Evolutionary conservation across 2,888 invertebrate genomes (phyloP).

Genomic region (Lithophane socia): DNA sequence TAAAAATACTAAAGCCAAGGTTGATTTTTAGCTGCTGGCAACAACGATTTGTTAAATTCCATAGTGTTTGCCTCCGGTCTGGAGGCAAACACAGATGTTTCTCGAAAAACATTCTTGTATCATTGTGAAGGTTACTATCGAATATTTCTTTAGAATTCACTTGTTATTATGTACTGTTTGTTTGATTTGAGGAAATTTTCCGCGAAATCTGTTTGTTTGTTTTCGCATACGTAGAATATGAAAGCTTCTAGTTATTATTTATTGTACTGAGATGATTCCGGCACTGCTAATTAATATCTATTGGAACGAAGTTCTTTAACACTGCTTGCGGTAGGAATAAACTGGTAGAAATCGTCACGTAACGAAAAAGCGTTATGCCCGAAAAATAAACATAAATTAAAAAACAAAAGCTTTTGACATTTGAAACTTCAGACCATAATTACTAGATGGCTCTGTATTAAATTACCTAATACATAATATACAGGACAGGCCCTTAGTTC

Average conservation of each 20-base stretch:
- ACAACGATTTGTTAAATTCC: conserved; percentile 14
- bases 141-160: conserved; percentile 52
- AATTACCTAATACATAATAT: too few species aligned
- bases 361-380: too few species aligned
- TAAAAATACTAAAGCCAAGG: background rate
- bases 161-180: conserved; percentile 7
- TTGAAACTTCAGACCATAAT: too few species aligned
- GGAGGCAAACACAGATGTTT: conserved; percentile 61
- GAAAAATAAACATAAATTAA: too few species aligned
- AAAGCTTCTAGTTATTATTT: background rate
- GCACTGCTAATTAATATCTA: too few species aligned
- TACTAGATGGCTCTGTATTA: too few species aligned
- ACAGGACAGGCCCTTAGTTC: too few species aligned
- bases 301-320: too few species aligned
- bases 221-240: background rate
- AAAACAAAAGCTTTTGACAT: too few species aligned
- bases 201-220: conserved; percentile 29
- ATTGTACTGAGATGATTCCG: background rate
- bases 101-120: conserved; percentile 37
- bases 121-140: conserved; percentile 23
- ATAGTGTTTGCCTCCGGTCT: background rate
- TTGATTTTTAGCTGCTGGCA: background rate
- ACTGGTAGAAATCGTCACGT: too few species aligned
- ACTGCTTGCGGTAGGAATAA: too few species aligned
- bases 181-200: conserved; percentile 27